Conservation (phyloP, 1,140 invertebrate species). For the Delia radicum region DNA sequence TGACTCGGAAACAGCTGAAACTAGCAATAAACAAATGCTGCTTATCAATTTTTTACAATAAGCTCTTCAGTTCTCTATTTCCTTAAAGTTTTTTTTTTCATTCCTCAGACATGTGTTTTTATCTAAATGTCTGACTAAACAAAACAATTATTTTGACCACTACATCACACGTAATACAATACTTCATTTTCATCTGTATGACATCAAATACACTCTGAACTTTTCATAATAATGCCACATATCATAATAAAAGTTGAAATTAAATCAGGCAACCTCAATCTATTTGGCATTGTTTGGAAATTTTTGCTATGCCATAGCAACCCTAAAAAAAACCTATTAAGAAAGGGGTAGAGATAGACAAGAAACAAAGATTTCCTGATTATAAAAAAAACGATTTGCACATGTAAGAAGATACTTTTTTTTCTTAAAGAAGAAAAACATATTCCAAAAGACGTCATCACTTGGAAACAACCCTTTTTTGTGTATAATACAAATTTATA, state of each 20-base stretch:
- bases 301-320: neutral
- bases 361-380: neutral
- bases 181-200: neutral
- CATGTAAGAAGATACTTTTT: constrained; percentile 13
- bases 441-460: neutral
- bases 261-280: constrained; percentile 22
- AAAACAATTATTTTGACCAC: constrained; percentile 51
- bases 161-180: constrained; percentile 54
- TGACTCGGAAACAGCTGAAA: too few species aligned
- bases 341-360: neutral
- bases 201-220: neutral
- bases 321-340: neutral
- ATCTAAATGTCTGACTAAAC: neutral
- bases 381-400: neutral
- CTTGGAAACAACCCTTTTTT: constrained; percentile 10
- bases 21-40: too few species aligned
- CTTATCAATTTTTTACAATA: too few species aligned
- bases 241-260: constrained; percentile 24
- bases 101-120: neutral
- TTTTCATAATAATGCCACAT: constrained; percentile 16
- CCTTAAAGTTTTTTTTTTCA: too few species aligned
- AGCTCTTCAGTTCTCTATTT: too few species aligned
- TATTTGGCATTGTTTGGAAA: neutral
- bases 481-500: neutral
- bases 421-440: neutral